These are phyloP conservation scores for Panagrolaimus sp. DNA, from an alignment of 1,140 invertebrate genomes.

Conservation along the genomic window DNA sequence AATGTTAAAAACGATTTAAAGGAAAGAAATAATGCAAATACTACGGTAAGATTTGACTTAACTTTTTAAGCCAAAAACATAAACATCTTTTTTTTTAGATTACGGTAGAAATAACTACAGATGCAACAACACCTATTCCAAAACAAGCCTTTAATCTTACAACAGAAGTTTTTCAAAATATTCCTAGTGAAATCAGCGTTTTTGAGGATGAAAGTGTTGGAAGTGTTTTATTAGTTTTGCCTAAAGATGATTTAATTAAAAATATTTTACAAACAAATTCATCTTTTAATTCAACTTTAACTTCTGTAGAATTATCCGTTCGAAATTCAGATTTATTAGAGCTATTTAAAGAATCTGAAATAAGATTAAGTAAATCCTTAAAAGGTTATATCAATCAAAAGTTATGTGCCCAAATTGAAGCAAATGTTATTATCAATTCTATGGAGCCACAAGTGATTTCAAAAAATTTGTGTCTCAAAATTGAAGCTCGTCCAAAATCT, in stretches of 20 bases:
- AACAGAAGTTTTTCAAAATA: not conserved
- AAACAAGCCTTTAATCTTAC: not conserved
- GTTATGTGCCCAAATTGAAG: conserved; percentile 10
- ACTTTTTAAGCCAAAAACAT: too few species aligned
- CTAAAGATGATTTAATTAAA: not conserved
- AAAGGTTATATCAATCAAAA: conserved; percentile 13
- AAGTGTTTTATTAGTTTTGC: not conserved
- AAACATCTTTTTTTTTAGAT: conserved; percentile 8
- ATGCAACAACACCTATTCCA: not conserved
- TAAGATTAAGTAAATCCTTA: not conserved
- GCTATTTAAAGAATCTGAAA: not conserved
- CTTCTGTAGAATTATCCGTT: not conserved
- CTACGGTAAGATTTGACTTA: conserved; percentile 9
- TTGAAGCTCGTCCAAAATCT: not conserved
- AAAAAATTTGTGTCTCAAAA: not conserved
- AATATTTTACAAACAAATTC: not conserved
- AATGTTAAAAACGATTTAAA: not conserved
- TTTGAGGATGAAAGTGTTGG: conserved; percentile 12
- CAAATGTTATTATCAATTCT: not conserved
- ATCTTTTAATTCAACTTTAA: not conserved
- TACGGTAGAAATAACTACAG: conserved; percentile 1
- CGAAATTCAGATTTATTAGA: conserved; percentile 12
- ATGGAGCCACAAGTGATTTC: not conserved
- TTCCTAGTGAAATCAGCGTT: not conserved
- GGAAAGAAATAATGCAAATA: conserved; percentile 1